These are phyloP conservation scores for Thera britannica DNA, from an alignment of 2,888 invertebrate genomes.

Conservation along the genomic window DNA sequence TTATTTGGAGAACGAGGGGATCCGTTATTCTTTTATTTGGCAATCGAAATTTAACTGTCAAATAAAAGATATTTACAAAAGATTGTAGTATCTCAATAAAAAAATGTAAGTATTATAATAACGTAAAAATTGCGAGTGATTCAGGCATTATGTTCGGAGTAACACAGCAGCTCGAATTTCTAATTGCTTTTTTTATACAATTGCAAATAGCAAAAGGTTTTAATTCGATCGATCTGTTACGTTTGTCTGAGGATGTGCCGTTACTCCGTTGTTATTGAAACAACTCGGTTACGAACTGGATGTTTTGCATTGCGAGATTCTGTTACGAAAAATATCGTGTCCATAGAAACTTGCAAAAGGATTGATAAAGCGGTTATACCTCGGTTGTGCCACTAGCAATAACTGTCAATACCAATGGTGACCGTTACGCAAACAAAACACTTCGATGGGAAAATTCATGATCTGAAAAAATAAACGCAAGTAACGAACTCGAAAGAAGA, in stretches of 20 bases:
- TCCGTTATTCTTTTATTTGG: not conserved
- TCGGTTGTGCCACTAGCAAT: no score
- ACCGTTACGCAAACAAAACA: no score
- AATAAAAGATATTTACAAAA: not conserved
- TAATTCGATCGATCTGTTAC: conserved; percentile 19
- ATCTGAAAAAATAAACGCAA: no score
- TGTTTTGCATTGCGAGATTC: conserved; percentile 22
- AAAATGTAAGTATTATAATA: no score
- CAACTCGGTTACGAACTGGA: conserved; percentile 6
- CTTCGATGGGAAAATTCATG: no score
- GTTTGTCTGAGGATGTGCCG: conserved; percentile 26
- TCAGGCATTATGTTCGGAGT: not conserved
- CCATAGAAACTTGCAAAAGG: not conserved
- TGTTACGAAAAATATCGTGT: not conserved
- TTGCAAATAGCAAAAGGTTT: conserved; percentile 26
- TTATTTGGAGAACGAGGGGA: no score
- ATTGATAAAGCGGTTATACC: not conserved
- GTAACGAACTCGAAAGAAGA: no score
- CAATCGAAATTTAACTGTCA: not conserved
- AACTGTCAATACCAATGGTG: no score
- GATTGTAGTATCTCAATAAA: not conserved
- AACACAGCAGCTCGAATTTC: conserved; percentile 10
- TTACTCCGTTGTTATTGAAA: conserved; percentile 22
- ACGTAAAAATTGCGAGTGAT: not conserved
- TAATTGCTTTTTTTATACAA: conserved; percentile 35